Base-by-base conservation (phyloP, 2,113 vertebrate genomes). In the Eretmochelys imbricata region DNA sequence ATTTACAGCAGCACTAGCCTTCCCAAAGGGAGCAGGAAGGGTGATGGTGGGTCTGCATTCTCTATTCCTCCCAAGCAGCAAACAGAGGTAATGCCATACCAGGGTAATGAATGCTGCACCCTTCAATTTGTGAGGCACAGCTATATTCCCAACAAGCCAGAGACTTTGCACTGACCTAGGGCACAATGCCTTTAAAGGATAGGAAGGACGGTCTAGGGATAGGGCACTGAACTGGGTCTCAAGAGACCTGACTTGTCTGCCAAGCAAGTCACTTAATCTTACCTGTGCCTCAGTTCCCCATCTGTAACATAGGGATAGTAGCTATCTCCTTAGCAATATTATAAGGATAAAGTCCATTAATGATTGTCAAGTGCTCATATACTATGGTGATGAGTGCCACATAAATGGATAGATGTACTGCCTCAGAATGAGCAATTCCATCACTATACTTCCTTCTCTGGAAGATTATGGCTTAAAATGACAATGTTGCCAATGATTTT, bases 361-460 rank as follows among this genome's bases (percentile, higher is more conserved):
- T 2, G 72, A 31, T 31, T 10, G 59, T 10, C 57, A n/a, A 35
- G 48, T 1, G 0, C 12, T 50, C 24, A 93, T 57, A n/a, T 17
- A 38, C 72, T 76, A 76, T 76, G 38, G 88, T 38, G 88, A 27
- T 65, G 38, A 88, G 35, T 38, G 72, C 29, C 69, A 80, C 19
- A 14, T 76, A 19, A 24, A 46, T 16, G 80, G 5, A 38, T 25
- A 0, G 1, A 13, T 31, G 0, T 1, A 50, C n/a, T 3, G 87
- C 31, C 79, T 80, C 42, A 22, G 22, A 16, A 46, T 48, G 27
- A 31, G 20, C 54, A 5, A 54, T 92, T 27, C 2, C n/a, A 25
- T 13, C 29, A 1, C 57, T 90, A 84, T 6, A 65, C 8, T 9
- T 19, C n/a, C 48, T 31, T 8, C 65, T 75, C 49, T 3, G 92